These are phyloP conservation scores for Montipora cactus DNA, from an alignment of 64 coral and sea anemone species.

Conservation along the genomic window DNA sequence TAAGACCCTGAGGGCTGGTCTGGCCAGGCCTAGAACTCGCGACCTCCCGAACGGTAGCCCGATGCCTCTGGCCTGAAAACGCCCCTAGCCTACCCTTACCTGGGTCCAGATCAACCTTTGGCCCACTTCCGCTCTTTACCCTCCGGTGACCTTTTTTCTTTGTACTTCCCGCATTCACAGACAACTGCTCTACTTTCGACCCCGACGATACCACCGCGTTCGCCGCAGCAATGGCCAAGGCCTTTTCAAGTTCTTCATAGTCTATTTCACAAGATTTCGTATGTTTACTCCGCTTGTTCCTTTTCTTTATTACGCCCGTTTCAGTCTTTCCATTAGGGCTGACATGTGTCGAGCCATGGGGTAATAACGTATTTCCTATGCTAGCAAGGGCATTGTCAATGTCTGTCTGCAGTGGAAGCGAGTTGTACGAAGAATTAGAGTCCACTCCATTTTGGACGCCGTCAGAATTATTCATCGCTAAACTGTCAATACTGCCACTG, in stretches of 20 bases:
- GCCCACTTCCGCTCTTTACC: slow-evolving; percentile 87
- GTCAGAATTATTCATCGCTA: slow-evolving; percentile 39
- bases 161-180: slow-evolving; percentile 52
- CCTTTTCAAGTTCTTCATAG: slow-evolving; percentile 98
- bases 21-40: too few relatives aligned
- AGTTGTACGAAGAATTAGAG: slow-evolving; percentile 47
- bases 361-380: slow-evolving; percentile 73
- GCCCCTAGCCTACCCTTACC: slow-evolving; percentile 40
- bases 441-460: slow-evolving; percentile 82
- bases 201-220: slow-evolving; percentile 57
- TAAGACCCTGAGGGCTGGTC: too few relatives aligned
- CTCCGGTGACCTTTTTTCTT: slow-evolving; percentile 90
- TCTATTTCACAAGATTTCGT: slow-evolving; percentile 99
- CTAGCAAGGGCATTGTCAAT: slow-evolving; percentile 77
- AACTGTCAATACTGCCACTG: slow-evolving; percentile 64
- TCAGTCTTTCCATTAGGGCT: slow-evolving; percentile 75
- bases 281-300: slow-evolving; percentile 84
- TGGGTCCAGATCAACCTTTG: slow-evolving; percentile 85
- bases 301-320: slow-evolving; percentile 77
- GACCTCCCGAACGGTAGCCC: too few relatives aligned
- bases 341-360: slow-evolving; percentile 38
- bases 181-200: slow-evolving; percentile 55
- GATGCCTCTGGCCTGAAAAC: too few relatives aligned
- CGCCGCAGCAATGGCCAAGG: slow-evolving; percentile 77
- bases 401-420: slow-evolving; percentile 50